Evolutionary conservation across 2,797 vertebrate species (phyloP), one percentile per base, ranked within the genome.

Genomic region (Sebastes matsubarae): DNA sequence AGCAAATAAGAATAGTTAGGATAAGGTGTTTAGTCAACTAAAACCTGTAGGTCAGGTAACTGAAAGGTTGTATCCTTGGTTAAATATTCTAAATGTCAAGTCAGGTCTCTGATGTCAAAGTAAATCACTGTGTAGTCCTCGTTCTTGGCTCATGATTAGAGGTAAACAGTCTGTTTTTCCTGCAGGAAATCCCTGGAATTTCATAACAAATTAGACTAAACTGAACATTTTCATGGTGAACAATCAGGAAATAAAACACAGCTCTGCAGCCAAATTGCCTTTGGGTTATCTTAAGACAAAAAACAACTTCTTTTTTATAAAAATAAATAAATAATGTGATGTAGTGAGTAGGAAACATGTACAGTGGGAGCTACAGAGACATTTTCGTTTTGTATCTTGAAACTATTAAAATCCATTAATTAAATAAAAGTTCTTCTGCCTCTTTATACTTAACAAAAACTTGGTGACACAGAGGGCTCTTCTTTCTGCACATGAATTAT

Each of bases 341-440:
- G 34, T 60, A 2, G 16, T 34, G 30, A 71, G 24, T 12, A 52
- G 16, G 20, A 72, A 72, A 25, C 60, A 46, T 20, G 25, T 10
- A 18, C 20, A 64, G 27, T 57, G 10, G 7, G 9, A 20, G 22
- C 25, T 11, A 13, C 20, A 50, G 55, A 61, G 24, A 63, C 20
- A 34, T 61, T 66, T 58, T 16, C 1, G 8, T 34, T 32, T 5
- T 29, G 16, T 30, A 13, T 79, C 25, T 59, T 29, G 29, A 64
- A 72, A 65, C 61, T 2, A n/a, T 64, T 76, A n/a, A 82, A 66
- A 75, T 75, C 14, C 34, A 78, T 78, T 50, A 36, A 78, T 32
- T 77, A 11, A 50, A 77, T 69, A 32, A 64, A 83, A 60, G 61
- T 63, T 36, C 2, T 57, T 16, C 9, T 2, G 9, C 25, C 72